Conservation (phyloP, 2,888 invertebrate species). For the Melieria picta region DNA sequence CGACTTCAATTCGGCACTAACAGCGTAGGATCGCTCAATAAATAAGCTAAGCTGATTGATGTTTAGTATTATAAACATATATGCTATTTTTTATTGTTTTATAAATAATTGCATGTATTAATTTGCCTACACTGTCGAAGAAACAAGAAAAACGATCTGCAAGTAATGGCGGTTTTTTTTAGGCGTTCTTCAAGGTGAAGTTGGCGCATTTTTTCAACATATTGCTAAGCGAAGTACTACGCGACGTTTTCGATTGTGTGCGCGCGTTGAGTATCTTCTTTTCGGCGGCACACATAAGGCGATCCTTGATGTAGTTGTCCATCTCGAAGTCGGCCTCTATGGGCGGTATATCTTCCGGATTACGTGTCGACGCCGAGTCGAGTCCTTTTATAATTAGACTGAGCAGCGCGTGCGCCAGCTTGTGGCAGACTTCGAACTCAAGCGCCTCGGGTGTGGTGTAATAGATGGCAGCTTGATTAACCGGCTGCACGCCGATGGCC, state of each 20-base stretch:
- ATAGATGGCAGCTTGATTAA: constrained; percentile 53
- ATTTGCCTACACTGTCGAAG: neutral
- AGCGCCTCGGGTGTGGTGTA: constrained; percentile 55
- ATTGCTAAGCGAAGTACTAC: constrained; percentile 10
- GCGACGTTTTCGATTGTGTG: constrained; percentile 17
- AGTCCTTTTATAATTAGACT: constrained; percentile 58
- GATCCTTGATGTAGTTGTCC: constrained; percentile 59
- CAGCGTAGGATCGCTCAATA: constrained; percentile 31
- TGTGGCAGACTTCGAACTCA: constrained; percentile 58
- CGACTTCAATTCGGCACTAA: constrained; percentile 58
- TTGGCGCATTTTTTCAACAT: constrained; percentile 29
- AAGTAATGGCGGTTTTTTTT: neutral
- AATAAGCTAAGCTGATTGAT: too few species aligned
- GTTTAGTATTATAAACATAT: too few species aligned
- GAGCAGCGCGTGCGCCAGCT: constrained; percentile 57
- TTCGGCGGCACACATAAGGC: constrained; percentile 58
- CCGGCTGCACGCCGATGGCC: constrained; percentile 58
- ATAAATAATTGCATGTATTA: constrained; percentile 1
- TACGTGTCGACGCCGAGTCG: constrained; percentile 53
- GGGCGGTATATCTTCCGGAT: constrained; percentile 46
- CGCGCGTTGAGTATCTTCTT: constrained; percentile 50
- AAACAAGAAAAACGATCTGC: neutral
- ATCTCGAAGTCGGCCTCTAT: constrained; percentile 52
- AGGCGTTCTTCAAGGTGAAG: constrained; percentile 20
- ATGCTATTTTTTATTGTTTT: neutral